Conservation (phyloP, 2,888 invertebrate species). For the Chymomyza amoena region DNA sequence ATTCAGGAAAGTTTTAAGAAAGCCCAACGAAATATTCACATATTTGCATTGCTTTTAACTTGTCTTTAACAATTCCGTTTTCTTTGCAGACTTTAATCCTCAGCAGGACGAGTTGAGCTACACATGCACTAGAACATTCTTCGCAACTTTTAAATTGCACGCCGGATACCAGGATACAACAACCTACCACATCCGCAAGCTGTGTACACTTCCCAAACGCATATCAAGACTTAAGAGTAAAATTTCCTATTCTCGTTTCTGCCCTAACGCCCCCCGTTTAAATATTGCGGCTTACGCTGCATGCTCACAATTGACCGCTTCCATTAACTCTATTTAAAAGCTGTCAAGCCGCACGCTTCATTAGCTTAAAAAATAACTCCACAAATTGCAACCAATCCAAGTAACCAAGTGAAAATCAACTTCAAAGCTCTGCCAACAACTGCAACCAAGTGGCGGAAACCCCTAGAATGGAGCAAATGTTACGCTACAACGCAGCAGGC, state of each 20-base stretch:
- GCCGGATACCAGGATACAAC: background rate
- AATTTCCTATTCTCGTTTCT: background rate
- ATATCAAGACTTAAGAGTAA: background rate
- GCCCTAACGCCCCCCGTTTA: background rate
- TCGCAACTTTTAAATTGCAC: background rate
- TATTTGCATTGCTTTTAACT: too few species aligned
- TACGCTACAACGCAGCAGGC: slow-evolving; percentile 4
- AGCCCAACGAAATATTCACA: too few species aligned
- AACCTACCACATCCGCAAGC: background rate
- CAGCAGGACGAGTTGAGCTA: too few species aligned
- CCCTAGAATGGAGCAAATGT: background rate
- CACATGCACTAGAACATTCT: too few species aligned
- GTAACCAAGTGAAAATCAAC: slow-evolving; percentile 2
- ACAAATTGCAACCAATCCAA: slow-evolving; percentile 28
- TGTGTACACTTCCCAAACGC: too few species aligned
- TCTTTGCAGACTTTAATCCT: too few species aligned
- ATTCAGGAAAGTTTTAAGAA: too few species aligned
- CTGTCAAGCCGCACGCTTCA: background rate
- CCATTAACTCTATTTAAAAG: background rate
- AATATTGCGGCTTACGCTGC: background rate
- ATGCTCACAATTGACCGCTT: background rate
- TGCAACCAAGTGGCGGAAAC: slow-evolving; percentile 22
- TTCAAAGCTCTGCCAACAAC: background rate
- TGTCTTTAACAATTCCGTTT: too few species aligned
- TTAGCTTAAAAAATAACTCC: background rate